Evolutionary conservation across 2,888 invertebrate genomes (phyloP).

Genomic region (Metopia argyrocephala): DNA sequence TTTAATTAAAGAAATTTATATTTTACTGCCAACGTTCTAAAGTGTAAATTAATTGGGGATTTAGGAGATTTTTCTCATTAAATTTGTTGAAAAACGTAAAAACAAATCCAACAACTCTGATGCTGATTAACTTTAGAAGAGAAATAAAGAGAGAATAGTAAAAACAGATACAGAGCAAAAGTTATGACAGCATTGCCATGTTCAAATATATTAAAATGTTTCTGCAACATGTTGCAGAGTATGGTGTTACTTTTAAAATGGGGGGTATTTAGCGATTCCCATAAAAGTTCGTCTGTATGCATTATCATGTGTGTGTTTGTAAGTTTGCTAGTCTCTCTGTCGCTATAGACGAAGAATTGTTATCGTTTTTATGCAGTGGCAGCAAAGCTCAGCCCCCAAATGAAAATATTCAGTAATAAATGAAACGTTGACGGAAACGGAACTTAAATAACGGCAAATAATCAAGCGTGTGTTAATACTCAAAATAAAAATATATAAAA

Average conservation of each 20-base stretch:
- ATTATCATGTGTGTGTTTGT: background rate
- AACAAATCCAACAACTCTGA: too few relatives aligned
- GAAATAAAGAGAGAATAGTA: background rate
- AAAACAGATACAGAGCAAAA: background rate
- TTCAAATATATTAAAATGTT: slow-evolving; percentile 25
- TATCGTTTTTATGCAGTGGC: slow-evolving; percentile 53
- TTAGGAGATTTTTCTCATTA: too few relatives aligned
- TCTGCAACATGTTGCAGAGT: slow-evolving; percentile 36
- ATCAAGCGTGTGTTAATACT: slow-evolving; percentile 47
- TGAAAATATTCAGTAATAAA: slow-evolving; percentile 66
- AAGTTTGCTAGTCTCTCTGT: slow-evolving; percentile 5
- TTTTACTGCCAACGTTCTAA: too few relatives aligned
- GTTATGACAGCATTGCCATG: slow-evolving; percentile 52
- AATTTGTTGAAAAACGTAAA: background rate
- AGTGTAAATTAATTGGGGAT: too few relatives aligned
- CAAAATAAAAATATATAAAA: slow-evolving; percentile 7
- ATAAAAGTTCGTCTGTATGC: slow-evolving; percentile 44
- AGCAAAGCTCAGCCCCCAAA: slow-evolving; percentile 51
- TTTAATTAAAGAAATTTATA: too few relatives aligned
- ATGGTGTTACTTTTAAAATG: background rate
- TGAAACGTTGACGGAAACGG: slow-evolving; percentile 67
- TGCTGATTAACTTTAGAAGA: background rate
- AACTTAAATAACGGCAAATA: slow-evolving; percentile 62
- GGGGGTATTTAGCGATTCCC: background rate
- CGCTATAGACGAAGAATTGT: slow-evolving; percentile 29